phyloP scores from a whole-genome alignment of 2,113 vertebrate species.

The Ascaphus truei region DNA sequence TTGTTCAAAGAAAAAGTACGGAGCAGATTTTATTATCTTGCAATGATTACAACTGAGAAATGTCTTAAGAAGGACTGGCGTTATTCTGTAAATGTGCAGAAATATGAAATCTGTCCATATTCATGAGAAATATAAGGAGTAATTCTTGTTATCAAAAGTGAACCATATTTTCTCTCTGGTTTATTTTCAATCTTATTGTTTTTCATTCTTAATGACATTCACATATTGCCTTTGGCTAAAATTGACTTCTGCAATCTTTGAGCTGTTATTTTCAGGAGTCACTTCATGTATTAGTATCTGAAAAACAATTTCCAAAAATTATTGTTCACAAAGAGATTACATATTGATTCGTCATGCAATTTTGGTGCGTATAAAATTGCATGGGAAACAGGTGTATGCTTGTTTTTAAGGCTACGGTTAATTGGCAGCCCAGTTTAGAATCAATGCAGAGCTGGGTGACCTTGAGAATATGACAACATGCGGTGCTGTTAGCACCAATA shows the following conservation, averaged over 20 bases:
- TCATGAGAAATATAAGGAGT: not conserved
- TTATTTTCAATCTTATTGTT: not conserved
- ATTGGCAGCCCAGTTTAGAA: not conserved
- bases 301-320: constrained; percentile 1
- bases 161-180: not conserved
- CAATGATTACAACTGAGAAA: not conserved
- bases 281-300: not conserved
- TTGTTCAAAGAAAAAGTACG: too few species aligned
- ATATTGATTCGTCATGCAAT: constrained; percentile 1
- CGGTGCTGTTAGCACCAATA: not conserved
- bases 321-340: constrained; percentile 6
- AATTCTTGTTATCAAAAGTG: not conserved
- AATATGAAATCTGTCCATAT: not conserved
- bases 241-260: constrained; percentile 1
- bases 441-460: too few species aligned
- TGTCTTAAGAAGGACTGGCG: not conserved
- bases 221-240: not conserved
- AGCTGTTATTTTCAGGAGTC: not conserved
- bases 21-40: not conserved
- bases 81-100: not conserved
- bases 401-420: constrained; percentile 7
- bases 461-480: not conserved
- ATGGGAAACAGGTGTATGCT: not conserved
- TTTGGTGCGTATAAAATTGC: not conserved
- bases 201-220: not conserved